Base-by-base conservation (phyloP, 2,888 invertebrate species). In the Coelopa pilipes region DNA sequence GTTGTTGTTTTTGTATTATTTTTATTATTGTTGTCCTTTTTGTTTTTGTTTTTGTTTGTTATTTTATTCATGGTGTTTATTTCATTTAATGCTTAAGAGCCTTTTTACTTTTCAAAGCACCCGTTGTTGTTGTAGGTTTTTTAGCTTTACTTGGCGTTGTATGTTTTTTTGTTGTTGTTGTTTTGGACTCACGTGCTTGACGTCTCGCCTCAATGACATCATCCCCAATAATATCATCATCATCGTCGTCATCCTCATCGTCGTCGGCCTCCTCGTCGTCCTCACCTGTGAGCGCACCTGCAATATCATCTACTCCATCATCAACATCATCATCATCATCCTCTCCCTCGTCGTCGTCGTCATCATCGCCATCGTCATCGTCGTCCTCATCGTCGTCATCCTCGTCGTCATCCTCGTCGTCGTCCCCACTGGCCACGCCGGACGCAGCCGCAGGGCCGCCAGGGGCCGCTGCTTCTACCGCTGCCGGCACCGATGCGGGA, bases 131-230 rank as follows among this genome's bases (percentile, higher is more conserved):
- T 47, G 78, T 77, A 79, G 86, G 81, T 82, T 86, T 85, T 83
- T 87, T 85, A 80, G 81, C 81, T 81, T 82, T 74, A 74, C 76
- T 85, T 78, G 79, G 74, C 80, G 81, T 79, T 75, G 74, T 72
- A 74, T 74, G 69, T 77, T 78, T 76, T 79, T 80, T 79, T 82
- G 68, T 74, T 77, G 78, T 73, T 67, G 89, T 86, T 86, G 91
- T 91, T 92, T 93, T 94, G 85, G 93, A 94, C 95, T 95, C 94
- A 94, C 95, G 94, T 94, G 94, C 90, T 85, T 85, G 82, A 89
- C 90, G 89, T 88, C 91, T 91, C 82, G 92, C 91, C 87, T 90
- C 91, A 84, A 91, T 90, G 84, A 91, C 89, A 83, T 89, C 89
- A 73, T 90, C 89, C 75, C 88, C 91, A 83, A 91, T 89, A 87